These are phyloP conservation scores for Falcunculus frontatus DNA, from an alignment of 2,113 vertebrate genomes.

Conservation along the genomic window DNA sequence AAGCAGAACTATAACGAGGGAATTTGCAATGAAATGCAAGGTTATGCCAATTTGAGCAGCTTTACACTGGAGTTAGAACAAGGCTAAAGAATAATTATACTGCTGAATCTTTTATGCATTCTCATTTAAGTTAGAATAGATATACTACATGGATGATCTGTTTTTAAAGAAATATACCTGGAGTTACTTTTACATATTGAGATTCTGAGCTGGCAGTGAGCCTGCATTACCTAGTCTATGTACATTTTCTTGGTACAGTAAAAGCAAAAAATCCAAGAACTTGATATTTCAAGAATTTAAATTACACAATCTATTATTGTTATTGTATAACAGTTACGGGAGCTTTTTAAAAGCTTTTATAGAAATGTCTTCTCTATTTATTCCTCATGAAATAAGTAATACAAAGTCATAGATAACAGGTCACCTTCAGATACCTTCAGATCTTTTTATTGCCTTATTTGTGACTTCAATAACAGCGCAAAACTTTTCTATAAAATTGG, in stretches of 20 bases:
- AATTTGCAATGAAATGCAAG: background rate
- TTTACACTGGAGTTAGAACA: background rate
- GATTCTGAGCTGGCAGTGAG: background rate
- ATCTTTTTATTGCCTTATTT: background rate
- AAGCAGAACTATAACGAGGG: background rate
- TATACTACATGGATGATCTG: background rate
- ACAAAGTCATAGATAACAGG: background rate
- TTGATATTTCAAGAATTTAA: background rate
- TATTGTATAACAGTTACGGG: background rate
- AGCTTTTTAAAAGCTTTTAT: background rate
- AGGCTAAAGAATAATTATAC: background rate
- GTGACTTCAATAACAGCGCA: background rate
- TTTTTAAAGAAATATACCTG: background rate
- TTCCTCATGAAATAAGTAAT: background rate
- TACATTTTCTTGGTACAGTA: background rate
- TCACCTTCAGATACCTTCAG: background rate
- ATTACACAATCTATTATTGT: background rate
- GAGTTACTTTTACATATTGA: background rate
- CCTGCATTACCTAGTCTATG: background rate
- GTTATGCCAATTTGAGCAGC: background rate
- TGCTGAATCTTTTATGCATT: background rate
- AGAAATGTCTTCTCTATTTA: background rate
- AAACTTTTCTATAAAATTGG: background rate
- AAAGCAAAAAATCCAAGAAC: background rate
- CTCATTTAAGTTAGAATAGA: background rate